Percentiles rank a stretch among this genome's conserved stretches.
These are phyloP conservation scores for Aepyceros melampus DNA, from an alignment of 2,113 vertebrate genomes.

Conservation along the genomic window DNA sequence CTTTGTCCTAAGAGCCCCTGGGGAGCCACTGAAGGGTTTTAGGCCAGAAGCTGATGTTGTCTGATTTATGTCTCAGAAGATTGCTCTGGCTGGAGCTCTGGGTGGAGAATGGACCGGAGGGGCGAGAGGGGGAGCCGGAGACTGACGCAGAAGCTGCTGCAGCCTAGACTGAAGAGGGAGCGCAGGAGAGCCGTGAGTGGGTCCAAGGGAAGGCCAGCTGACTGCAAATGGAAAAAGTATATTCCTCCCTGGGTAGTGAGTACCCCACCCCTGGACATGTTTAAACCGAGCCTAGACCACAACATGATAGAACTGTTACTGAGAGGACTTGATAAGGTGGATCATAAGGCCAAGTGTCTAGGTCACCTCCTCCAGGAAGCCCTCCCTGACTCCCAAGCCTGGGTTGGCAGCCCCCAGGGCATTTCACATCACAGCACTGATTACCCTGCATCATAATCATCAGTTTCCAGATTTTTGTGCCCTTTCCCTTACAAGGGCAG, in stretches of 20 bases:
- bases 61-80: constrained; percentile 68
- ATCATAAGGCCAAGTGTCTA: neutral
- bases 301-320: neutral
- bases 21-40: constrained; percentile 67
- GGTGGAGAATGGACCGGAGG: neutral
- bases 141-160: neutral
- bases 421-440: neutral
- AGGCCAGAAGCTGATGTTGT: constrained; percentile 51
- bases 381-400: neutral
- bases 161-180: neutral
- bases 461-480: neutral
- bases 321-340: neutral
- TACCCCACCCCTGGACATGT: neutral
- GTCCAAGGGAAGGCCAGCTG: neutral
- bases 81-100: constrained; percentile 45
- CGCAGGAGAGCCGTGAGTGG: neutral
- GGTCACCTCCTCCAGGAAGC: constrained; percentile 19
- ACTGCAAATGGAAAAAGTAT: neutral
- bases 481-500: neutral
- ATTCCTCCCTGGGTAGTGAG: neutral
- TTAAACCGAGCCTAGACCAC: neutral
- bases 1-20: constrained; percentile 65
- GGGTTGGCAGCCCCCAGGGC: neutral
- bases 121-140: neutral
- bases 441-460: neutral